These are phyloP conservation scores for Caenorhabditis sp. DNA, from an alignment of 2,888 invertebrate genomes.

Conservation along the genomic window DNA sequence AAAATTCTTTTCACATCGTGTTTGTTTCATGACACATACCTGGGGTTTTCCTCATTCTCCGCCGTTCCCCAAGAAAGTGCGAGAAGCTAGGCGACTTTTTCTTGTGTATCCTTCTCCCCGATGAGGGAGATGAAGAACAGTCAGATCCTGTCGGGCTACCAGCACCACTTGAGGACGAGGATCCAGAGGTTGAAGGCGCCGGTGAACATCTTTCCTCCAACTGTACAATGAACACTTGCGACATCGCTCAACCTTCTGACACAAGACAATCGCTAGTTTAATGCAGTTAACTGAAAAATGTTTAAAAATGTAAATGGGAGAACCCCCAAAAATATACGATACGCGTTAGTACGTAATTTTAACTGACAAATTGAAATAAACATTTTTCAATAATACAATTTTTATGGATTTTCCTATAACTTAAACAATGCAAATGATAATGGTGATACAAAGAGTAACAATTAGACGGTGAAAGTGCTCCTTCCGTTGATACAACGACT, in stretches of 20 bases:
- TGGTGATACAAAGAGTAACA: background rate
- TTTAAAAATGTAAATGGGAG: background rate
- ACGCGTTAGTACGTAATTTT: background rate
- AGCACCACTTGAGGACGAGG: slow-evolving; percentile 23
- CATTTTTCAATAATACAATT: background rate
- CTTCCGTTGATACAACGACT: background rate
- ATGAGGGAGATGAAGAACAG: background rate
- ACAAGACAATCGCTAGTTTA: background rate
- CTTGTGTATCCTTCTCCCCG: background rate
- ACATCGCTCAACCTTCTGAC: background rate
- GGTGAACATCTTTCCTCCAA: slow-evolving; percentile 17
- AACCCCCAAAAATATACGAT: slow-evolving; percentile 6
- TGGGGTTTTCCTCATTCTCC: background rate
- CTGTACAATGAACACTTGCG: slow-evolving; percentile 31
- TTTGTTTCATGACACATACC: no score
- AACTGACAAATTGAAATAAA: background rate
- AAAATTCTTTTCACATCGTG: no score
- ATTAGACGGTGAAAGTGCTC: background rate
- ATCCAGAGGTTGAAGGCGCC: slow-evolving; percentile 32
- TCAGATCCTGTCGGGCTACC: slow-evolving; percentile 2
- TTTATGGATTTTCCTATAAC: background rate
- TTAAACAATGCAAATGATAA: background rate
- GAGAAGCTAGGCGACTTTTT: background rate
- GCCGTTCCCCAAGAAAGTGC: background rate
- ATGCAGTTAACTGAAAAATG: background rate